Conservation (phyloP, 1,140 invertebrate species). For the Vollenhovia emeryi region DNA sequence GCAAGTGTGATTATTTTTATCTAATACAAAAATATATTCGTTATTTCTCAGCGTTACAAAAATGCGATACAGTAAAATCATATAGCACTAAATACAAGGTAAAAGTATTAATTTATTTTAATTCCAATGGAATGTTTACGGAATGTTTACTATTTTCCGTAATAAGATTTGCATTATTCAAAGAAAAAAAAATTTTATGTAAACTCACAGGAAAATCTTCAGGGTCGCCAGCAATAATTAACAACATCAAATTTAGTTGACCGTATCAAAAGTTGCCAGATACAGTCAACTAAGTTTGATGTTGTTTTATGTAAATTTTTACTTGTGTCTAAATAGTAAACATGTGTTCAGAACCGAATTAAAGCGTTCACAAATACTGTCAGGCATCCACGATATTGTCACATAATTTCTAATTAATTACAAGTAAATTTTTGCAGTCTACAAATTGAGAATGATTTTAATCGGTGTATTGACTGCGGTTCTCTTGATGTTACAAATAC, state of each 20-base stretch:
- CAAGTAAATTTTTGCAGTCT: not conserved
- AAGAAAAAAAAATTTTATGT: not conserved
- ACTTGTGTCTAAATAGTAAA: not conserved
- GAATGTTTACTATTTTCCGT: not conserved
- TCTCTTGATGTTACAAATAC: too few relatives aligned
- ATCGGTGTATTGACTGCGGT: not conserved
- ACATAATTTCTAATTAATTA: not conserved
- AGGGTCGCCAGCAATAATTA: too few relatives aligned
- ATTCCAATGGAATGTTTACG: not conserved
- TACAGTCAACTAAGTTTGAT: too few relatives aligned
- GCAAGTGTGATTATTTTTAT: not conserved
- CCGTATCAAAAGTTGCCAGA: too few relatives aligned
- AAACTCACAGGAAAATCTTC: too few relatives aligned
- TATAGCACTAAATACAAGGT: not conserved
- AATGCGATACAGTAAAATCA: not conserved
- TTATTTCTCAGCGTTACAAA: not conserved
- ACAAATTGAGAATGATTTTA: not conserved
- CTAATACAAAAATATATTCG: not conserved
- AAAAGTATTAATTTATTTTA: not conserved
- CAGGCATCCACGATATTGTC: not conserved
- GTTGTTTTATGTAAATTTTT: not conserved
- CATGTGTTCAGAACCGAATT: not conserved
- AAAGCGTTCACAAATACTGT: not conserved
- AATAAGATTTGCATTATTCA: not conserved
- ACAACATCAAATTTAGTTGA: too few relatives aligned